Evolutionary conservation across 2,113 vertebrate species (phyloP), one percentile per base, ranked within the genome.

Genomic region (Etia nguti): DNA sequence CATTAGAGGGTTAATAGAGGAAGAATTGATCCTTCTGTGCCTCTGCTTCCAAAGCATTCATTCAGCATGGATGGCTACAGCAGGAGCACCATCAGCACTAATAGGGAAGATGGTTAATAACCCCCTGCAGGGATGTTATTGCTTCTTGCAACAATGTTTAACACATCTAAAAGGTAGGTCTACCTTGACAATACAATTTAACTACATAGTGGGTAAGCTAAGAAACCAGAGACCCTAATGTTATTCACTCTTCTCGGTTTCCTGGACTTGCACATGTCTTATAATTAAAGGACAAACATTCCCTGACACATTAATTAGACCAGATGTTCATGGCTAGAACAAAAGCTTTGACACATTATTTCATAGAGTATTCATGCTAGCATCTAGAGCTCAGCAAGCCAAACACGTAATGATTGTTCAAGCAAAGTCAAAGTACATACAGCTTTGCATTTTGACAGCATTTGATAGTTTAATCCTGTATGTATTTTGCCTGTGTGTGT

Each of bases 81-180:
- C 85, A 93, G 70, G 59, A 90, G 85, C 60, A 84, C 86, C 70
- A 91, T 89, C 88, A 86, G 81, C 83, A 87, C 88, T 91, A 92
- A 94, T 87, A 59, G 62, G 82, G 65, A 92, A 92, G 91, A 92
- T 81, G 81, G 86, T 86, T 92, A 90, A 91, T 91, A 92, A 91
- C 90, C 81, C 84, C 89, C 90, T 82, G 26, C 75, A 92, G 92
- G 85, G 83, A 86, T 83, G 85, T 88, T 90, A 83, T 82, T 84
- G 83, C 86, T 84, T 86, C 83, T 90, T 80, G 86, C 90, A 85
- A 83, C 83, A 85, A 89, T 90, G 88, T 91, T 92, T 86, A 94
- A 94, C 87, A 87, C 73, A 82, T 91, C 80, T 83, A 56, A 93
- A 73, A 88, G 90, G 85, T 43, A 62, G 84, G 62, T 75, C 34